phyloP scores from a whole-genome alignment of 2,113 vertebrate species.

The Brachypodius melanocephalos region DNA sequence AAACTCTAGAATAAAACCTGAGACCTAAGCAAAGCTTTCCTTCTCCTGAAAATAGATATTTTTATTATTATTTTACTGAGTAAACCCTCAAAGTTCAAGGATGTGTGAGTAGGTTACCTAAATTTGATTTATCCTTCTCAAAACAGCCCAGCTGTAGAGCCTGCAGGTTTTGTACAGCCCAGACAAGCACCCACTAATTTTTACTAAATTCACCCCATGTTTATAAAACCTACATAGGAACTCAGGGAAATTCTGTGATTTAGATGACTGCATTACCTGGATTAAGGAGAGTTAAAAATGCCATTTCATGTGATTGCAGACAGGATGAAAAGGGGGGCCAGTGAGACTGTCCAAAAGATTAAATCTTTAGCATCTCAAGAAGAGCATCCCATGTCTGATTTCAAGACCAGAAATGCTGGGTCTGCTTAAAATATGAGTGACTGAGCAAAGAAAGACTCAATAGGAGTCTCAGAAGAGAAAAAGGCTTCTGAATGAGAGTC shows the following conservation, averaged over 20 bases:
- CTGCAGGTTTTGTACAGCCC: not conserved
- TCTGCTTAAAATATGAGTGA: not conserved
- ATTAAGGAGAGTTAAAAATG: not conserved
- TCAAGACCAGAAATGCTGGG: not conserved
- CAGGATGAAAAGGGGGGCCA: not conserved
- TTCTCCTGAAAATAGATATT: not conserved
- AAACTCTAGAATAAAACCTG: not conserved
- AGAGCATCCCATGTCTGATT: not conserved
- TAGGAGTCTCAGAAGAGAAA: not conserved
- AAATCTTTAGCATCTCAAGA: accelerated
- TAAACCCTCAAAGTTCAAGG: not conserved
- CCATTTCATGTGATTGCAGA: not conserved
- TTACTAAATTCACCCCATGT: not conserved
- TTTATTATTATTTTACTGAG: not conserved
- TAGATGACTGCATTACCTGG: not conserved
- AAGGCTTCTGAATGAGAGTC: not conserved
- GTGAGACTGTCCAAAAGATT: not conserved
- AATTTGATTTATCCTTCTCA: not conserved
- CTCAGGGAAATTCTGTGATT: not conserved
- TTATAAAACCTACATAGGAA: not conserved
- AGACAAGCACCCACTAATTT: not conserved
- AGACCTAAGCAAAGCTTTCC: not conserved
- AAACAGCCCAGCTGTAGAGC: not conserved
- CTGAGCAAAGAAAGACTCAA: not conserved
- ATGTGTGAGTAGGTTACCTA: not conserved